Base-by-base conservation (phyloP, 53 echinoderm and acorn worm genomes). In the Actinopyga echinites region DNA sequence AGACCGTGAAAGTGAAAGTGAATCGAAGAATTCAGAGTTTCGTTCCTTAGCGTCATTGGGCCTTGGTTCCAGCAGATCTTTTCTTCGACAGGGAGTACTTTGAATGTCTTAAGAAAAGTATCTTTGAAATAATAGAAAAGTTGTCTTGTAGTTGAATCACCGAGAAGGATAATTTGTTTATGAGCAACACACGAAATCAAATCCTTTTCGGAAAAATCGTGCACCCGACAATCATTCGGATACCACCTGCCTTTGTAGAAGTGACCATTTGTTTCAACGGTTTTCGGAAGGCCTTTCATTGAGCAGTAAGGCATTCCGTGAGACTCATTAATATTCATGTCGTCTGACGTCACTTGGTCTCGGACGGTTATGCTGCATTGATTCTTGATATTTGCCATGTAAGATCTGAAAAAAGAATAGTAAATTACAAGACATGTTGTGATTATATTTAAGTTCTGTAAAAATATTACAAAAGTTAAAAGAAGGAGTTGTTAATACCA, bases 61-160 rank as follows among this genome's bases (percentile, higher is more conserved):
- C 74, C 74, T 28, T 45, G 52, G 24, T 43, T 38, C 13, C 19
- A 9, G n/a, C 23, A 23, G 22, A n/a, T 13, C 17, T 29, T n/a
- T 10, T 74, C 23, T 29, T 22, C 23, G 23, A 44, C 0, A 6
- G 74, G 74, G 2, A 74, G 52, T 29, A n/a, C 10, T 8, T 38
- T 17, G 26, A 74, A 74, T 11, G 23, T 7, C 3, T 49, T 24
- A 23, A 13, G 20, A 24, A 42, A 74, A 23, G 23, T 38, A 22
- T 38, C 44, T 9, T 22, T 37, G 42, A 74, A 74, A 25, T 23
- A 74, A 6, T 20, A 34, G 43, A 23, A 74, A 0, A 74, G 21
- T 29, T 74, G 74, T 74, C 74, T 74, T 10, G n/a, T 44, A n/a
- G 74, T 74, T 25, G 74, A 74, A 38, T 74, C 74, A 6, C 74